Conservation (phyloP, 2,888 invertebrate species). For the Coecobrya sp. region DNA sequence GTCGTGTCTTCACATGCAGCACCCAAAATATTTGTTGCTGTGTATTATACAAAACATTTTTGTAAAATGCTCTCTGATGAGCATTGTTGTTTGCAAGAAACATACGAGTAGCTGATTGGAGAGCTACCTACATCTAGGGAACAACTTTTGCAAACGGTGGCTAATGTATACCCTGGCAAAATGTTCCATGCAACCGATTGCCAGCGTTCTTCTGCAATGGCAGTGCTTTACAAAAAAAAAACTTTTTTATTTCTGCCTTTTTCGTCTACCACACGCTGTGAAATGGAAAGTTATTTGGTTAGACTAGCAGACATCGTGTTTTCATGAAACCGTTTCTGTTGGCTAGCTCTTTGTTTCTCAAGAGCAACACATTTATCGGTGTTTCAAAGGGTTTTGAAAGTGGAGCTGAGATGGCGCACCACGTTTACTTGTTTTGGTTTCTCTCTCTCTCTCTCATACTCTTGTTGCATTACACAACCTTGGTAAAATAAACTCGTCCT, state of each 20-base stretch:
- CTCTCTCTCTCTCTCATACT: no score
- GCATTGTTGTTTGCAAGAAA: neutral
- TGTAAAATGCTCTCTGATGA: no score
- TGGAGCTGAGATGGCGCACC: neutral
- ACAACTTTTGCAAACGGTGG: neutral
- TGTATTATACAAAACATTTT: no score
- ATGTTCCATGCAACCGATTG: neutral
- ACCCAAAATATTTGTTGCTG: no score
- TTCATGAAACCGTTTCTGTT: neutral
- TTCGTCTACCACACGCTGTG: neutral
- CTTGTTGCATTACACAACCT: no score
- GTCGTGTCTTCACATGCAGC: no score
- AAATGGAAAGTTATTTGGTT: neutral
- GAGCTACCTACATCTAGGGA: constrained; percentile 59
- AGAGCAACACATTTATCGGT: neutral
- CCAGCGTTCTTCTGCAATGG: no score
- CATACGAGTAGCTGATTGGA: neutral
- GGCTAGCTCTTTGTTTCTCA: neutral
- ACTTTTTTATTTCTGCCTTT: no score
- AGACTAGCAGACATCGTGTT: no score
- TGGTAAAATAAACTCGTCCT: no score
- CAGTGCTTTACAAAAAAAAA: no score
- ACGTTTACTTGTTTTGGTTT: neutral
- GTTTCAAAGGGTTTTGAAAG: neutral
- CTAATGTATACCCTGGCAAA: neutral